Evolutionary conservation across 1,140 invertebrate genomes (phyloP).

Genomic region (Anastatus disparis): DNA sequence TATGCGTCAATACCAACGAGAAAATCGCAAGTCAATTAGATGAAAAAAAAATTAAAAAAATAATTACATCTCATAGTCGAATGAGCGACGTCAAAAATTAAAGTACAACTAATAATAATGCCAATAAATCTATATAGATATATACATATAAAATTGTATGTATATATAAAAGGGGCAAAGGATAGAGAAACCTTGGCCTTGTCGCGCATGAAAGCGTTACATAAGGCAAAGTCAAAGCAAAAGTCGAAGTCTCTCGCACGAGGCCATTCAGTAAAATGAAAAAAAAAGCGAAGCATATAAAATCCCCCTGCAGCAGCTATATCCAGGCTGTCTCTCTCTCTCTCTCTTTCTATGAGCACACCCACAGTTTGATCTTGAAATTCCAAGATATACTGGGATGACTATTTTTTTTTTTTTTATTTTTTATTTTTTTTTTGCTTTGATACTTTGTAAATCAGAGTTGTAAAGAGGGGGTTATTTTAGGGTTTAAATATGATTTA

Average conservation of each 20-base stretch:
- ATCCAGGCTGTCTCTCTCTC: too few species aligned
- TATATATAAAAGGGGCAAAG: background rate
- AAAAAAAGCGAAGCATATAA: background rate
- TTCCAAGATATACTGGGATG: slow-evolving; percentile 4
- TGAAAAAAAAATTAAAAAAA: background rate
- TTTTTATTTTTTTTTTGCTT: too few species aligned
- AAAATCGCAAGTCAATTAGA: too few species aligned
- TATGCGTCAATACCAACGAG: too few species aligned
- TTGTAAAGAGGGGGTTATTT: too few species aligned
- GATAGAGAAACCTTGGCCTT: slow-evolving; percentile 16
- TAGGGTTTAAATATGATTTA: too few species aligned
- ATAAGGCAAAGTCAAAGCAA: background rate
- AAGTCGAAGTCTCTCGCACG: background rate
- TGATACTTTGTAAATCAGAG: too few species aligned
- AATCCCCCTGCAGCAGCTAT: background rate
- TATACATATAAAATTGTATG: background rate
- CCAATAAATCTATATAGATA: background rate
- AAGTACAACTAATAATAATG: too few species aligned
- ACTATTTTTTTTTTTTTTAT: too few species aligned
- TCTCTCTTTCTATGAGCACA: too few species aligned
- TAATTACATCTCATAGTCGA: background rate
- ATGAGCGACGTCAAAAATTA: too few species aligned
- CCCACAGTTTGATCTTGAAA: slow-evolving; percentile 33
- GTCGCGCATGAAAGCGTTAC: slow-evolving; percentile 3
- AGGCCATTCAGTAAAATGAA: too few species aligned